Evolutionary conservation across 1,140 invertebrate species (phyloP).

Genomic region (Ectropis grisescens): DNA sequence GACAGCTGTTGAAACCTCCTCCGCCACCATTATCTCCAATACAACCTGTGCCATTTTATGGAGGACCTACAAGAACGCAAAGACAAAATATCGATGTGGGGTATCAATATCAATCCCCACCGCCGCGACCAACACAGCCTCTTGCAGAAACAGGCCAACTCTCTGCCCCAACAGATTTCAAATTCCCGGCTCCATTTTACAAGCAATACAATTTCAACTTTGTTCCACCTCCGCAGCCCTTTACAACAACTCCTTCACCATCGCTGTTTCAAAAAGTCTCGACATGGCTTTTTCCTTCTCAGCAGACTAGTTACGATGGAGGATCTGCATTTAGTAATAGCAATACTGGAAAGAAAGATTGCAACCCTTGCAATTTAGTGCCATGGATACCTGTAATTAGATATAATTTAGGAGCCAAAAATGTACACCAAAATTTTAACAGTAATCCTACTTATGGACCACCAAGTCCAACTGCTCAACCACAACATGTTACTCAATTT

Average conservation of each 20-base stretch:
- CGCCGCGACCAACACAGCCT: constrained; percentile 19
- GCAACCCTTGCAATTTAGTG: constrained; percentile 80
- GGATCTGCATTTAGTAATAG: constrained; percentile 20
- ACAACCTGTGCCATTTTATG: constrained; percentile 49
- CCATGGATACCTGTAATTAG: constrained; percentile 82
- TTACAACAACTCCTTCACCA: constrained; percentile 47
- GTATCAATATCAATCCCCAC: constrained; percentile 35
- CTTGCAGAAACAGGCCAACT: neutral
- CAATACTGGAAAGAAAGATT: constrained; percentile 66
- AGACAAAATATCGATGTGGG: constrained; percentile 28
- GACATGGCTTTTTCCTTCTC: constrained; percentile 57
- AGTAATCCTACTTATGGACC: constrained; percentile 44
- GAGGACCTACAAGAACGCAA: constrained; percentile 27
- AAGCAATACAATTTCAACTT: constrained; percentile 64
- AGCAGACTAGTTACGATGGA: constrained; percentile 30
- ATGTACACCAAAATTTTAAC: constrained; percentile 22
- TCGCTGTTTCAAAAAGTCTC: constrained; percentile 64
- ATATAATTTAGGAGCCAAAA: constrained; percentile 48
- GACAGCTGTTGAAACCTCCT: constrained; percentile 44
- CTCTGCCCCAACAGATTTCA: constrained; percentile 29
- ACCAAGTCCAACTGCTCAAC: constrained; percentile 33
- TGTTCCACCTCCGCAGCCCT: constrained; percentile 52
- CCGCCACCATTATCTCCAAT: constrained; percentile 35
- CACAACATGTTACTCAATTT: constrained; percentile 21
- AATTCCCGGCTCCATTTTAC: constrained; percentile 57